Conservation (phyloP, 2,113 vertebrate species). For the Copsychus sechellarum region DNA sequence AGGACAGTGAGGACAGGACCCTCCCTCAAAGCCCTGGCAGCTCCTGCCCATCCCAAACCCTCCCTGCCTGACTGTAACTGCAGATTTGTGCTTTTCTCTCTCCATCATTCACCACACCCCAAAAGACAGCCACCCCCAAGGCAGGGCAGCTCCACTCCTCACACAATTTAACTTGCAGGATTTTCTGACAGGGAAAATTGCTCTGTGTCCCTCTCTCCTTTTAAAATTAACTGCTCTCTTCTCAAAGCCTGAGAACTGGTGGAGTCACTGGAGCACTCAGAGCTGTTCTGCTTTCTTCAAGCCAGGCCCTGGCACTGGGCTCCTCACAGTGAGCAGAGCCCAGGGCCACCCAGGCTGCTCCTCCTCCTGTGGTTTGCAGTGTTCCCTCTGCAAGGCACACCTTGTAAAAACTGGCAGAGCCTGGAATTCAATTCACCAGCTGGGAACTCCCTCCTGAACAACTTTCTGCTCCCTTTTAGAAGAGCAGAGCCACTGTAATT, state of each 20-base stretch:
- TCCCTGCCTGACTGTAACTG: rapidly evolving
- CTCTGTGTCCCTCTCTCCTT: background rate
- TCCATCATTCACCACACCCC: background rate
- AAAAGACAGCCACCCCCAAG: background rate
- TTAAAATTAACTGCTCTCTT: background rate
- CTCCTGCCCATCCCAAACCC: background rate
- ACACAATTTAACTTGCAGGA: background rate
- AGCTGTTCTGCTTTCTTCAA: background rate
- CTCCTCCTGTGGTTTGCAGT: background rate
- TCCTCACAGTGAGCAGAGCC: background rate
- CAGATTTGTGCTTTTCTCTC: rapidly evolving
- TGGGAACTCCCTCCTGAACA: background rate
- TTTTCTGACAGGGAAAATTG: background rate
- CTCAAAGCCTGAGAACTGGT: background rate
- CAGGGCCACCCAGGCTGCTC: background rate
- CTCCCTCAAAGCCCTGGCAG: background rate
- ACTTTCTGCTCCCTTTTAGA: background rate
- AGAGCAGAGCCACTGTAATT: background rate
- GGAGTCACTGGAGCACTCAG: background rate
- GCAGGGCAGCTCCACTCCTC: background rate
- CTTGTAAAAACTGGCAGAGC: background rate
- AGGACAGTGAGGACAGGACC: background rate
- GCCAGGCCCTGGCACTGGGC: background rate
- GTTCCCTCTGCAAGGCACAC: background rate
- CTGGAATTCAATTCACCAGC: background rate